Percentiles rank a stretch among this genome's conserved stretches.
Evolutionary conservation across 2,797 vertebrate species (phyloP).

Genomic region (Synaphobranchus kaupii): DNA sequence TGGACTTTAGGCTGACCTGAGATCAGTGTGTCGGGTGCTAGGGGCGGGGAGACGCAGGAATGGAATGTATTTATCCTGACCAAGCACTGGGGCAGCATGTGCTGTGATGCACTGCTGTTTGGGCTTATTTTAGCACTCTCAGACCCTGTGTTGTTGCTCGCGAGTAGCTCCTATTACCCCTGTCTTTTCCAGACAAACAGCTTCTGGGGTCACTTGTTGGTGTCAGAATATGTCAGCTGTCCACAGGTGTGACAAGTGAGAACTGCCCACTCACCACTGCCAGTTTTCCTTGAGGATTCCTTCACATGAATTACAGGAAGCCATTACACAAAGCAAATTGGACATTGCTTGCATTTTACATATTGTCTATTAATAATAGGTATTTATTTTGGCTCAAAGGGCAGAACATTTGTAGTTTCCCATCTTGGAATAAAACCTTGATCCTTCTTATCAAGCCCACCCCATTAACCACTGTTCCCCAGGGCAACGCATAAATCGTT

Average conservation of each 20-base stretch:
- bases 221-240: background rate
- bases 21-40: background rate
- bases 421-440: background rate
- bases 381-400: background rate
- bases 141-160: background rate
- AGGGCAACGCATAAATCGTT: background rate
- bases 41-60: background rate
- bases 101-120: slow-evolving; percentile 3
- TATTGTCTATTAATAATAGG: background rate
- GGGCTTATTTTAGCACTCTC: slow-evolving; percentile 9
- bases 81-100: background rate
- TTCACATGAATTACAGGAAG: background rate
- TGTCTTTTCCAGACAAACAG: background rate
- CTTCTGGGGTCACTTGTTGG: background rate
- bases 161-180: background rate
- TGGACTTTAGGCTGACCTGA: background rate
- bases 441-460: background rate
- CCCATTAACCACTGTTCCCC: background rate
- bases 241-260: background rate
- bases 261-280: background rate
- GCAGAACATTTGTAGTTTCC: background rate
- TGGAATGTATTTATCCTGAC: background rate
- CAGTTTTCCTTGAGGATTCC: background rate
- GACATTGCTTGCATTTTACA: background rate
- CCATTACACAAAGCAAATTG: background rate